Conservation (phyloP, 2,888 invertebrate species). For the Drosophila ustulata region DNA sequence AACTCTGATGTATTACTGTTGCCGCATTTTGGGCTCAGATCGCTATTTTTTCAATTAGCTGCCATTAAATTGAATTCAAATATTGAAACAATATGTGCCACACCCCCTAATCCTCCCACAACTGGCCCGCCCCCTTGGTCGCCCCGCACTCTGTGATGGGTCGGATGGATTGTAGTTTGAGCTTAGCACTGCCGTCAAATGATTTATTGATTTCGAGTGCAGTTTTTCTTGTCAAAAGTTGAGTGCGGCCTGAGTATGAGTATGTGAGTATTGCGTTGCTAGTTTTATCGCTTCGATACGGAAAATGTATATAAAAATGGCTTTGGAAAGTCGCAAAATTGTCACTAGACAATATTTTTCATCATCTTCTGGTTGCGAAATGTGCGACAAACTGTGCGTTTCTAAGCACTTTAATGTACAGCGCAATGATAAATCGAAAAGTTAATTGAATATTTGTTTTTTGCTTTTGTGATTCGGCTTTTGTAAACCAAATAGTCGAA, state of each 20-base stretch:
- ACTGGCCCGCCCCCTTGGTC: not conserved
- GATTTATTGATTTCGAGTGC: constrained; percentile 76
- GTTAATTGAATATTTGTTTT: constrained; percentile 50
- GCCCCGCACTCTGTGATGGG: not conserved
- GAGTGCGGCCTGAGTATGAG: constrained; percentile 42
- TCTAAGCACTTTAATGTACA: constrained; percentile 29
- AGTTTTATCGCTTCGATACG: constrained; percentile 28
- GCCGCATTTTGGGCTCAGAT: constrained; percentile 56
- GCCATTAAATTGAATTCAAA: constrained; percentile 82
- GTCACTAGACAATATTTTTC: constrained; percentile 24
- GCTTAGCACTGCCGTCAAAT: constrained; percentile 60
- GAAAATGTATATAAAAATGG: constrained; percentile 54
- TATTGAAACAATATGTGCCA: constrained; percentile 74
- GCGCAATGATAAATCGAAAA: constrained; percentile 46
- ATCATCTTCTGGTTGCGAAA: constrained; percentile 6
- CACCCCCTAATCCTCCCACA: not conserved
- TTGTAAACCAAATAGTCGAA: constrained; percentile 10
- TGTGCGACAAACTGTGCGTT: constrained; percentile 29
- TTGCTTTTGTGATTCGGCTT: constrained; percentile 4
- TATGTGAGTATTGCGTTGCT: constrained; percentile 28
- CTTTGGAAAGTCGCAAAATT: constrained; percentile 49
- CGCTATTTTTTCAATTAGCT: constrained; percentile 77
- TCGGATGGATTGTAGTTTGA: constrained; percentile 52
- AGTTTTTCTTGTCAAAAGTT: constrained; percentile 69
- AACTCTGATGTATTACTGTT: constrained; percentile 65